Conservation (phyloP, 2,113 vertebrate species). For the Phoxinus phoxinus region DNA sequence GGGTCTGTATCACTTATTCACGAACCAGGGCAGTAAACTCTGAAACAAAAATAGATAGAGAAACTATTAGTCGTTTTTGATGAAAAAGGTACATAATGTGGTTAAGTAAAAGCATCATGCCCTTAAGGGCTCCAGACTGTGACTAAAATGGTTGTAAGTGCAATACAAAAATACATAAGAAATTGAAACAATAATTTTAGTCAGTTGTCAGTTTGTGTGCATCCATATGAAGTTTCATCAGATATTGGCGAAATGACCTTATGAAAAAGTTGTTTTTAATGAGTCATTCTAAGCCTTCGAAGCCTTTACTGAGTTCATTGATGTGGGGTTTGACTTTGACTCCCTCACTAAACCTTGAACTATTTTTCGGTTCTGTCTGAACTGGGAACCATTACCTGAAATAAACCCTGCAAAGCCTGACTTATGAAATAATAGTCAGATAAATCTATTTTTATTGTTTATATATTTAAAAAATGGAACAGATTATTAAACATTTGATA, state of each 20-base stretch:
- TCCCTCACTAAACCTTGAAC: not conserved
- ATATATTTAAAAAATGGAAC: no score
- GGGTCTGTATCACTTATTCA: conserved; percentile 64
- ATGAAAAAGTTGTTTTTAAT: not conserved
- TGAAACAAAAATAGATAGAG: conserved; percentile 62
- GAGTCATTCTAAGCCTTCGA: not conserved
- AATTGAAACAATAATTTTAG: not conserved
- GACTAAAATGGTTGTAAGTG: no score
- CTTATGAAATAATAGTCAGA: no score
- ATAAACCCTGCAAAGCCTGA: no score
- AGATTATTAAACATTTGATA: no score
- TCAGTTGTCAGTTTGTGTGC: not conserved
- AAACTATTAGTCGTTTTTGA: not conserved
- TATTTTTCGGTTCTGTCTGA: no score
- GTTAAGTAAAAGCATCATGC: not conserved
- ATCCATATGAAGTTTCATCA: not conserved
- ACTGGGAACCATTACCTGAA: no score
- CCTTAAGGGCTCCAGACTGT: not conserved
- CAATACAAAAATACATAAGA: no score
- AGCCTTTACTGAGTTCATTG: no score
- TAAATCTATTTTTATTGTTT: no score
- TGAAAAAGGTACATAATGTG: not conserved
- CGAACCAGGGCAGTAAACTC: conserved; percentile 77
- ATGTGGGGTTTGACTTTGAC: not conserved
- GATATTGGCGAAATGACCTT: not conserved